Base-by-base conservation (phyloP, 2,113 vertebrate species). In the Paracanthobrama guichenoti region DNA sequence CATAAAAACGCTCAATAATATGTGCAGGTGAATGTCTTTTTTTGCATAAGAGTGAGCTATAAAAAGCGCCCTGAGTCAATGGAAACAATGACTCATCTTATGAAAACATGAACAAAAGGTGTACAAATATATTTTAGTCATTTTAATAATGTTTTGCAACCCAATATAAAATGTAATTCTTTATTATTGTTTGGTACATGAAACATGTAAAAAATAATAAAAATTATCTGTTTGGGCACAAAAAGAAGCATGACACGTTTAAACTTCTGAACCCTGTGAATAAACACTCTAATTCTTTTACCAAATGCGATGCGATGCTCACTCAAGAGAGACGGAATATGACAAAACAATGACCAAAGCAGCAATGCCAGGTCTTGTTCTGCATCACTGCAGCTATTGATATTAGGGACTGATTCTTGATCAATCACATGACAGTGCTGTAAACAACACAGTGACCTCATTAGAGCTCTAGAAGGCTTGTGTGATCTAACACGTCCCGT, bases 401-500 rank as follows among this genome's bases (percentile, higher is more conserved):
- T 26, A 77, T 26, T 1, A 28, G 5, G n/a, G 14, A 44, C 62
- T 1, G 67, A 55, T 53, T 67, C 22, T 3, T 13, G 59, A 77
- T 82, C 44, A 26, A 73, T 78, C 80, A 48, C 13, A 60, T 16
- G 26, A 39, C 55, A 10, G 39, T 3, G 39, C 42, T 22, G 50
- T 26, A 81, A 81, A 16, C 24, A 69, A 44, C 5, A 10, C 7
- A 3, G 6, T 62, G 73, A 77, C 48, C 80, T 83, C 16, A 44
- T 46, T 48, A 46, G 77, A 35, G 50, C 6, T 16, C 16, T 46
- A 57, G 77, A 42, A 28, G 79, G 7, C 18, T 75, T 11, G 66
- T 48, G 80, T 26, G 42, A 69, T 86, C 79, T 28, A n/a, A 48
- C 60, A 59, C 8, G 18, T 75, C 78, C 60, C 2, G 4, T 57